These are phyloP conservation scores for Tipula helvola DNA, from an alignment of 2,888 invertebrate species.

Conservation along the genomic window DNA sequence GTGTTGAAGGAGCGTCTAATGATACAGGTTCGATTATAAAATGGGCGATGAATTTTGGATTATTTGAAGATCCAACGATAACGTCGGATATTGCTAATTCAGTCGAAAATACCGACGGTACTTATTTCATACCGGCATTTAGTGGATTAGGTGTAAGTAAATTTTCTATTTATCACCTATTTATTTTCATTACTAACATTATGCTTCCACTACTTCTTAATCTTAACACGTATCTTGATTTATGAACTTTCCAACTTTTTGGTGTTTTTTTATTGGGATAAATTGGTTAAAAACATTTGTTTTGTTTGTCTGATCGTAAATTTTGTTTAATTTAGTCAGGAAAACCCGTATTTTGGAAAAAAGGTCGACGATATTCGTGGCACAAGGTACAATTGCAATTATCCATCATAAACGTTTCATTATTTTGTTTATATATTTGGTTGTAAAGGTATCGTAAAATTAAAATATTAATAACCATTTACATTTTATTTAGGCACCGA, in stretches of 20 bases:
- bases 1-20: constrained; percentile 76
- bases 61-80: constrained; percentile 51
- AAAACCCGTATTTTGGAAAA: constrained; percentile 7
- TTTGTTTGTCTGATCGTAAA: neutral
- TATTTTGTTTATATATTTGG: neutral
- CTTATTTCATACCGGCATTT: constrained; percentile 82
- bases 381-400: neutral
- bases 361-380: neutral
- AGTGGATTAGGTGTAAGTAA: constrained; percentile 66
- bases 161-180: neutral
- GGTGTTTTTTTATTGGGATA: neutral
- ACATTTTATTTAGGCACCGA: constrained; percentile 56
- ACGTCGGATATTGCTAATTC: constrained; percentile 53
- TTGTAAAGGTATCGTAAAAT: neutral
- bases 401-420: neutral
- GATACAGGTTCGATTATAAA: constrained; percentile 80
- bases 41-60: constrained; percentile 64
- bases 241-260: neutral
- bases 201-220: neutral
- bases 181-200: neutral
- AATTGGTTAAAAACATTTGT: neutral
- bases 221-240: neutral
- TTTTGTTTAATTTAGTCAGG: neutral
- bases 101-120: constrained; percentile 58
- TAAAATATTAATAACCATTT: neutral